phyloP scores from a whole-genome alignment of 2,797 vertebrate species.

The Platalea minor region DNA sequence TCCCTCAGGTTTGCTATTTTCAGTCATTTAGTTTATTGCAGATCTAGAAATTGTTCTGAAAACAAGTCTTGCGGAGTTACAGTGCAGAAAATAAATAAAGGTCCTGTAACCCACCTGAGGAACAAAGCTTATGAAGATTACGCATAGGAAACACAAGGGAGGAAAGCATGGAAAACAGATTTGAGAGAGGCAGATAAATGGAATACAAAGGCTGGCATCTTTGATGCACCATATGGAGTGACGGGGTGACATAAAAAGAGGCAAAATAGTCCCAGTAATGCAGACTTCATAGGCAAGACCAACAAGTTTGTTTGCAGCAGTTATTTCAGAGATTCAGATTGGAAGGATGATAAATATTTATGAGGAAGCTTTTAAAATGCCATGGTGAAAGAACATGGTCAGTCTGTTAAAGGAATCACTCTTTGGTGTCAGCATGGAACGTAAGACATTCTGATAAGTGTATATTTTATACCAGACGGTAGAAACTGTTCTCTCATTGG shows the following conservation, averaged over 20 bases:
- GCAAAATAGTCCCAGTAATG: background rate
- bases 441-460: background rate
- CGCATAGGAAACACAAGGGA: background rate
- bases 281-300: background rate
- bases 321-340: background rate
- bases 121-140: background rate
- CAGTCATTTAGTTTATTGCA: background rate
- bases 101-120: background rate
- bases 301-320: background rate
- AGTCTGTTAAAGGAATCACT: background rate
- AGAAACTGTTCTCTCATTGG: background rate
- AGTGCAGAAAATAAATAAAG: background rate
- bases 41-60: background rate
- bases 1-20: background rate
- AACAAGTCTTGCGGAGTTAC: background rate
- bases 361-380: background rate
- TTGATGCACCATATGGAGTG: background rate
- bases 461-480: background rate
- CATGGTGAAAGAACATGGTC: background rate
- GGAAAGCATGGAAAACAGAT: background rate
- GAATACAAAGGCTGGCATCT: background rate
- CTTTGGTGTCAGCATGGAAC: background rate
- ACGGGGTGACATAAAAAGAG: background rate
- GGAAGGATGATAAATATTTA: slow-evolving; percentile 7
- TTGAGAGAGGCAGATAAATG: background rate